A percentile compares a stretch with the other conserved stretches of the same genome.
phyloP scores from a whole-genome alignment of 2,888 invertebrate genomes.

The Diogma glabrata region DNA sequence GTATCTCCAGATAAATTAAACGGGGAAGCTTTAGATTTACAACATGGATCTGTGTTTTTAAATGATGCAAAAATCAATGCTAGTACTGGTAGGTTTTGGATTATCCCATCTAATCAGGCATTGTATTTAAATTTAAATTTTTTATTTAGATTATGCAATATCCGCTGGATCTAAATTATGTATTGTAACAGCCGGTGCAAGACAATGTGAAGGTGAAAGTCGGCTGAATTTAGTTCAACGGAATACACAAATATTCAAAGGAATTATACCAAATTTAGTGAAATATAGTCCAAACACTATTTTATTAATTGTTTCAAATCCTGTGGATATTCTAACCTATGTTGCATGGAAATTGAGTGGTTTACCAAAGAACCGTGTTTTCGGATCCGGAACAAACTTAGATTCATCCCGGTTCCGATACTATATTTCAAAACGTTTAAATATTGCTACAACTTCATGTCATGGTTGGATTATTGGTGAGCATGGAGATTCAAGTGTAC shows the following conservation, averaged over 20 bases:
- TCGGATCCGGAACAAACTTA: constrained; percentile 81
- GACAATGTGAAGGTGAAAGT: constrained; percentile 68
- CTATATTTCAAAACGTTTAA: constrained; percentile 61
- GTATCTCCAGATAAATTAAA: constrained; percentile 68
- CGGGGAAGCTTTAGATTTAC: constrained; percentile 85
- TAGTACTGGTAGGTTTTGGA: too few relatives aligned
- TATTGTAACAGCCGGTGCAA: constrained; percentile 75
- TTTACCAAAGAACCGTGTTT: constrained; percentile 65
- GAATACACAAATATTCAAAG: constrained; percentile 70
- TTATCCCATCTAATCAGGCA: too few relatives aligned
- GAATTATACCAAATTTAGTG: constrained; percentile 51
- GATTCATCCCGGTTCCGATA: constrained; percentile 81
- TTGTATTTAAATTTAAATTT: constrained; percentile 38
- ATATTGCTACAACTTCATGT: constrained; percentile 63
- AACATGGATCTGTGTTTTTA: constrained; percentile 77
- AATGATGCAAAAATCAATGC: constrained; percentile 69
- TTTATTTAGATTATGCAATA: constrained; percentile 46
- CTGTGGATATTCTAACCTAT: constrained; percentile 80
- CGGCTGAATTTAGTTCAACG: constrained; percentile 67
- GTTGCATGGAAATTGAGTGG: constrained; percentile 82
- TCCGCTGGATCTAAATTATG: constrained; percentile 63
- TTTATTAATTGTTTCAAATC: constrained; percentile 72
- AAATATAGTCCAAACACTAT: constrained; percentile 66
- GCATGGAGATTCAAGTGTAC: constrained; percentile 76
- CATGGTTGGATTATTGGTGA: constrained; percentile 86